Evolutionary conservation across 92 coral and sea anemone genomes (phyloP).

Genomic region (Epizoanthus rinbou): DNA sequence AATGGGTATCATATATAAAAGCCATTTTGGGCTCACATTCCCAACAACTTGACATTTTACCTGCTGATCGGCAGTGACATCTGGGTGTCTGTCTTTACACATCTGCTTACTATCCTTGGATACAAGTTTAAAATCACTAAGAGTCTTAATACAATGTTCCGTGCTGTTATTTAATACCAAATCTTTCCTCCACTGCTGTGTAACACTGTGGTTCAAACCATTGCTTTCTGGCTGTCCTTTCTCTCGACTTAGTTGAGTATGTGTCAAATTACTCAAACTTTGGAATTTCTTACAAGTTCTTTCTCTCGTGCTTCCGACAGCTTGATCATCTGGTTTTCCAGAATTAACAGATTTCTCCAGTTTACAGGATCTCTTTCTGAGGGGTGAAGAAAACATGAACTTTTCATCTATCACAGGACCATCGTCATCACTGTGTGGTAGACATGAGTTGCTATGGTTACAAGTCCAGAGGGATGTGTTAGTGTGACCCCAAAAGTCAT

Average conservation of each 20-base stretch:
- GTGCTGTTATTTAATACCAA: not conserved
- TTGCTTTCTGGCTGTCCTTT: not conserved
- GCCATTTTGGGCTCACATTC: not conserved
- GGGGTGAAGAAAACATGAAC: constrained; percentile 10
- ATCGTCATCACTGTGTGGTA: not conserved
- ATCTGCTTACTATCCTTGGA: not conserved
- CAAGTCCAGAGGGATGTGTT: not conserved
- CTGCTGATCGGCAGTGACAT: not conserved
- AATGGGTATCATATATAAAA: not conserved
- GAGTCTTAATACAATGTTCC: constrained; percentile 19
- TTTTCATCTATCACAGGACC: not conserved
- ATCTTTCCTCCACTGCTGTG: not conserved
- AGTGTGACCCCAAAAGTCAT: constrained; percentile 2
- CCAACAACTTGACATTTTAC: constrained; percentile 1
- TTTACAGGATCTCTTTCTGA: constrained; percentile 32
- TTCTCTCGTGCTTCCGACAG: not conserved
- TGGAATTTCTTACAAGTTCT: not conserved
- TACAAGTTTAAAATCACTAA: constrained; percentile 20
- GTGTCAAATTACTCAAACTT: not conserved
- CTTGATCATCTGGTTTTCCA: constrained; percentile 4
- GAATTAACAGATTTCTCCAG: constrained; percentile 9
- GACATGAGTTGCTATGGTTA: not conserved
- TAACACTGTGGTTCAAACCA: not conserved
- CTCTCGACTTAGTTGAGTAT: not conserved
- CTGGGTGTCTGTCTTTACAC: not conserved